phyloP scores from a whole-genome alignment of 2,797 vertebrate genomes.

The Coregonus ussuriensis region DNA sequence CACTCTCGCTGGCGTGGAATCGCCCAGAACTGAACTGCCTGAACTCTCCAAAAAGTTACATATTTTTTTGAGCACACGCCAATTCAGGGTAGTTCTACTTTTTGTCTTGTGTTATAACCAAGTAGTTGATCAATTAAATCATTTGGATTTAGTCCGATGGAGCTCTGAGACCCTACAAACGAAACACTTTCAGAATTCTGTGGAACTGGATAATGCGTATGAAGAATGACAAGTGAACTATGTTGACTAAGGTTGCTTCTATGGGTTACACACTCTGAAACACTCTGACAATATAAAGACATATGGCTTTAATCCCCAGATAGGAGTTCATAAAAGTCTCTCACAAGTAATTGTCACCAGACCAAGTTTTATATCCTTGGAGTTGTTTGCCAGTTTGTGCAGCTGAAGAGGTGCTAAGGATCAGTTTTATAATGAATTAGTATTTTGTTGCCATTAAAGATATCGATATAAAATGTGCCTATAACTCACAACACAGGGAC shows the following conservation, averaged over 20 bases:
- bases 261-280: constrained; percentile 28
- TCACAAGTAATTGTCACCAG: constrained; percentile 48
- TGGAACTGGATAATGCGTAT: neutral
- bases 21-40: neutral
- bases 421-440: constrained; percentile 50
- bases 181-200: neutral
- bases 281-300: constrained; percentile 59
- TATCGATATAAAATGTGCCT: constrained; percentile 1
- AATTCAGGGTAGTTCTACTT: neutral
- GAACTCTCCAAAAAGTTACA: neutral
- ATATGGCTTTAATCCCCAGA: constrained; percentile 61
- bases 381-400: constrained; percentile 53
- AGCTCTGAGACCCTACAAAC: neutral
- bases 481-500: constrained; percentile 27
- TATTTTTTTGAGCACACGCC: neutral
- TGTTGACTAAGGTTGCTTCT: constrained; percentile 19
- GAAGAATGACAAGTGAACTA: constrained; percentile 37
- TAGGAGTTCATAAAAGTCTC: constrained; percentile 61
- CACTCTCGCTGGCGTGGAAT: too few relatives aligned
- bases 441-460: constrained; percentile 26
- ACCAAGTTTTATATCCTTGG: constrained; percentile 40
- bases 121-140: neutral
- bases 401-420: constrained; percentile 64
- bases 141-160: neutral
- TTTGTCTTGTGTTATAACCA: neutral